Percentiles rank a stretch among this genome's conserved stretches.
These are phyloP conservation scores for Bergia puertoricense DNA, from an alignment of 92 coral and sea anemone genomes.

Conservation along the genomic window DNA sequence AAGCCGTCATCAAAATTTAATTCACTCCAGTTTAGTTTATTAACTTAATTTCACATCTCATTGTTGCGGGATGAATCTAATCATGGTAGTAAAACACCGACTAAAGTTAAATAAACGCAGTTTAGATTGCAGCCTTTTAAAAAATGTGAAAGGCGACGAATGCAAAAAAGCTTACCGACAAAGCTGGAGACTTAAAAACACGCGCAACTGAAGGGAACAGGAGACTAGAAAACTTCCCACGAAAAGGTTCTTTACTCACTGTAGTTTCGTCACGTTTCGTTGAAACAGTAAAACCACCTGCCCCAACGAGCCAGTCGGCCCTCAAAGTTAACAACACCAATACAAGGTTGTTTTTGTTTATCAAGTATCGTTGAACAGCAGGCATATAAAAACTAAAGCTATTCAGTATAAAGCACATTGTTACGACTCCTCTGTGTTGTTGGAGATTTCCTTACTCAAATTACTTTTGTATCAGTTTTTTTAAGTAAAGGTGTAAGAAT, in stretches of 20 bases:
- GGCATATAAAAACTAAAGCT: neutral
- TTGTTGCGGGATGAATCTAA: slow-evolving; percentile 48
- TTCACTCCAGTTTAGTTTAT: slow-evolving; percentile 57
- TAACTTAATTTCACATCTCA: slow-evolving; percentile 61
- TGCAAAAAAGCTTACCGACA: neutral
- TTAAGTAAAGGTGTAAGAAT: slow-evolving; percentile 24
- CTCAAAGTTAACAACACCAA: neutral
- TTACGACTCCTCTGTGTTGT: neutral
- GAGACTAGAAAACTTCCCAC: neutral
- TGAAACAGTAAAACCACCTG: slow-evolving; percentile 12
- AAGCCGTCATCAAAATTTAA: slow-evolving; percentile 65
- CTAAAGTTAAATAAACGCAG: slow-evolving; percentile 36
- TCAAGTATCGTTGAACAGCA: neutral
- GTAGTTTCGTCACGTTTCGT: slow-evolving; percentile 17
- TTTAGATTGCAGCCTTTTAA: slow-evolving; percentile 7
- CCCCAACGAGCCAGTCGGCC: neutral
- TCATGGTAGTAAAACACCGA: slow-evolving; percentile 24
- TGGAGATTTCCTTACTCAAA: neutral
- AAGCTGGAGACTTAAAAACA: neutral
- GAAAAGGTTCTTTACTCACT: neutral
- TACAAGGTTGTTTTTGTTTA: neutral
- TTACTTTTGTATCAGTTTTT: neutral
- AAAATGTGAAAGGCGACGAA: slow-evolving; percentile 13
- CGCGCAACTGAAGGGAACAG: neutral
- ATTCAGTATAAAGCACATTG: neutral